A percentile compares a stretch with the other conserved stretches of the same genome.
phyloP scores from a whole-genome alignment of 2,888 invertebrate species.

The Ornithoptera priamus region DNA sequence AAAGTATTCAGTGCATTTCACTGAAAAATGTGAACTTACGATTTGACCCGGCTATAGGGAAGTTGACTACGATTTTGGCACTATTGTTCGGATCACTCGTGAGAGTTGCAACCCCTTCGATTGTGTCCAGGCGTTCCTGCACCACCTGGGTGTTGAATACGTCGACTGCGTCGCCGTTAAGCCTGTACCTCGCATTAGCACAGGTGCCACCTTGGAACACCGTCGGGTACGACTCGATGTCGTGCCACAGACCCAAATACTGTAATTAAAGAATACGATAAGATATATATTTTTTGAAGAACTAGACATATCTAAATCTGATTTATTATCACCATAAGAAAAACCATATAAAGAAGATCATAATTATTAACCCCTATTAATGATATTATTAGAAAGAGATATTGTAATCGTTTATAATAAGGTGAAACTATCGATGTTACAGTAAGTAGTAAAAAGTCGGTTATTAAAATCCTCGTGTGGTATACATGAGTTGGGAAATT shows the following conservation, averaged over 20 bases:
- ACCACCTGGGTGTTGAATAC: slow-evolving; percentile 49
- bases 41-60: slow-evolving; percentile 71
- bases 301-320: too few species aligned
- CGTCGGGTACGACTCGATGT: slow-evolving; percentile 35
- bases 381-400: too few species aligned
- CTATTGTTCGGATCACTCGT: slow-evolving; percentile 74
- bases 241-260: slow-evolving; percentile 38
- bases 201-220: slow-evolving; percentile 39
- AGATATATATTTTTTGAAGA: neutral
- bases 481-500: too few species aligned
- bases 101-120: slow-evolving; percentile 48
- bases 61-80: slow-evolving; percentile 82
- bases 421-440: too few species aligned
- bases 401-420: too few species aligned
- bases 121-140: slow-evolving; percentile 47
- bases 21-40: slow-evolving; percentile 29
- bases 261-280: slow-evolving; percentile 22
- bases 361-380: too few species aligned
- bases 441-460: too few species aligned
- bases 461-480: too few species aligned
- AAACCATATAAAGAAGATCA: too few species aligned
- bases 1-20: too few species aligned
- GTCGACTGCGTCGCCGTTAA: slow-evolving; percentile 31
- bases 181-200: slow-evolving; percentile 36
- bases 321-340: too few species aligned